These are phyloP conservation scores for Propsilocerus akamusi DNA, from an alignment of 1,140 invertebrate genomes.

Conservation along the genomic window DNA sequence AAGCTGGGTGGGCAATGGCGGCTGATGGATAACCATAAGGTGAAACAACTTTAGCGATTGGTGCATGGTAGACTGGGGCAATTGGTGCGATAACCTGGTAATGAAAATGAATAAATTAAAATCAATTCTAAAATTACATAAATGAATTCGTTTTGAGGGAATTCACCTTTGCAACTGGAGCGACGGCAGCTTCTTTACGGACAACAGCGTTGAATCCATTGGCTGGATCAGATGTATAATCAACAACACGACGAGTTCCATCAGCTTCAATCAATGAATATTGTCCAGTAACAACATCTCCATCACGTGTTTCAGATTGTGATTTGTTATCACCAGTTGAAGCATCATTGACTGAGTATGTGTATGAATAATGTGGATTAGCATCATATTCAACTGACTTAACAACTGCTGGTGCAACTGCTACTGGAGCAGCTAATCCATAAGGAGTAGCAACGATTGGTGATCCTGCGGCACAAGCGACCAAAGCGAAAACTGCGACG, in stretches of 20 bases:
- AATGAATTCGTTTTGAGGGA: too few species aligned
- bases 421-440: slow-evolving; percentile 9
- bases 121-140: too few species aligned
- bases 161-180: slow-evolving; percentile 14
- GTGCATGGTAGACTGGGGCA: neutral
- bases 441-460: slow-evolving; percentile 13
- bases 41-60: too few species aligned
- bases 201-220: slow-evolving; percentile 28
- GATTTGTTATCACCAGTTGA: slow-evolving; percentile 23
- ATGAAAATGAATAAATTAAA: too few species aligned
- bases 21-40: too few species aligned
- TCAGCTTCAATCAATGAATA: slow-evolving; percentile 25
- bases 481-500: slow-evolving; percentile 5
- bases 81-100: too few species aligned
- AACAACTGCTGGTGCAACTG: slow-evolving; percentile 20
- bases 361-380: slow-evolving; percentile 28
- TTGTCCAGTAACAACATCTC: slow-evolving; percentile 24
- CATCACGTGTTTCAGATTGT: slow-evolving; percentile 22
- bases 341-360: slow-evolving; percentile 30
- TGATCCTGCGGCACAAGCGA: slow-evolving; percentile 13
- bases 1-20: neutral
- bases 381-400: slow-evolving; percentile 32
- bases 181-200: slow-evolving; percentile 19
- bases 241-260: slow-evolving; percentile 24
- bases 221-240: slow-evolving; percentile 22